These are phyloP conservation scores for Rhynchomys soricoides DNA, from an alignment of 2,113 vertebrate species.

Conservation along the genomic window DNA sequence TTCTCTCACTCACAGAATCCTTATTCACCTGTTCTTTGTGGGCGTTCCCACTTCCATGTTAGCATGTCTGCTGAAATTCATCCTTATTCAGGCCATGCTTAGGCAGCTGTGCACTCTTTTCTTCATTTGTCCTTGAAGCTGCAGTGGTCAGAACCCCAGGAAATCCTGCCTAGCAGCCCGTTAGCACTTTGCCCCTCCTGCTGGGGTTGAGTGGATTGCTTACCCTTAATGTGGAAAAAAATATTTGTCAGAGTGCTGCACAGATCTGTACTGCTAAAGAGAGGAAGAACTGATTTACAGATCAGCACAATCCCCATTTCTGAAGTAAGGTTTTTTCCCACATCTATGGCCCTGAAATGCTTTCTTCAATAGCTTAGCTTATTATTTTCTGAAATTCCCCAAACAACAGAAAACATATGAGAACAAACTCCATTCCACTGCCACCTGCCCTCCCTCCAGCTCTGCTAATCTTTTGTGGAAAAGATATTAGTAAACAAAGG, in stretches of 20 bases:
- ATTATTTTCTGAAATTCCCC: slow-evolving; percentile 24
- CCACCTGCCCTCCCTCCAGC: neutral
- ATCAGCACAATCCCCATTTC: neutral
- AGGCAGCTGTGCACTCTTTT: neutral
- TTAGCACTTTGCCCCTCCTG: neutral
- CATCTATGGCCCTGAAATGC: neutral
- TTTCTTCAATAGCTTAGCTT: slow-evolving; percentile 21
- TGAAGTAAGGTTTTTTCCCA: neutral
- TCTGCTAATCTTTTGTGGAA: slow-evolving; percentile 1
- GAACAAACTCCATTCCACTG: neutral
- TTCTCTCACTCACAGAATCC: neutral
- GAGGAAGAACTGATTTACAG: slow-evolving; percentile 13
- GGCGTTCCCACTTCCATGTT: neutral
- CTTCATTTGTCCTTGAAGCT: slow-evolving; percentile 39
- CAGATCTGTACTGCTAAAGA: neutral
- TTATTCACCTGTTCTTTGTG: neutral
- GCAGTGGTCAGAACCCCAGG: neutral
- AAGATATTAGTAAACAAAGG: slow-evolving; percentile 10
- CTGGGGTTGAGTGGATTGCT: neutral
- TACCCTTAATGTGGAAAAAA: neutral
- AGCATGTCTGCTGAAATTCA: neutral
- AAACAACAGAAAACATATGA: slow-evolving; percentile 43
- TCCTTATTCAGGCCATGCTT: neutral
- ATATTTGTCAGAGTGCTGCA: neutral
- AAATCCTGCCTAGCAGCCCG: neutral